Base-by-base conservation (phyloP, 2,888 invertebrate species). In the Notocelia uddmanniana region DNA sequence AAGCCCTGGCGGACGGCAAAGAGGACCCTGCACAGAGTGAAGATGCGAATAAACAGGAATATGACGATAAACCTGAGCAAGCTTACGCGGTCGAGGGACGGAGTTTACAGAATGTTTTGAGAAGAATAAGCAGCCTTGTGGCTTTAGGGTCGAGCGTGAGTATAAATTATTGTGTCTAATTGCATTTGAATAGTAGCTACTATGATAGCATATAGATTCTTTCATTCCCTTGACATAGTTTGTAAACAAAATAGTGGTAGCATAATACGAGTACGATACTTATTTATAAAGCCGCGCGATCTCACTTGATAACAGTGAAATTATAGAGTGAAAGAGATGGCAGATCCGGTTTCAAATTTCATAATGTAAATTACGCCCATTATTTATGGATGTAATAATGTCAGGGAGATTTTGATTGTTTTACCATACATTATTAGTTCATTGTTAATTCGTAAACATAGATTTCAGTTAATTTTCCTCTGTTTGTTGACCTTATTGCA, bases 111-210 rank as follows among this genome's bases (percentile, higher is more conserved):
- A 98, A 97, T 93, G 98, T 98, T 74, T 91, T 98, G 21, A 96
- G 96, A 81, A 95, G 98, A 79, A 97, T 98, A 63, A 97, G 97
- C 82, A 98, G 97, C 86, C 95, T 98, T 63, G 94, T 98, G 57
- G 98, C 97, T n/a, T 89, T 96, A 68, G 97, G 96, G 80, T 96
- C 96, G 80, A 96, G 95, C 82, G 97, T 97, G 92, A 94, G 96
- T 92, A 48, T 45, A 19, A 23, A 26, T 58, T 6, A 13, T 50
- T 74, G n/a, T 52, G 11, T 58, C 37, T 68, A 21, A 5, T 63
- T 34, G 0, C 1, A 26, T 9, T 9, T 31, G 10, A 31, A 5
- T 2, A 48, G 5, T 52, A 8, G 5, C 3, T 23, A 2, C n/a
- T 18, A 18, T 26, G n/a, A n/a, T n/a, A n/a, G n/a, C n/a, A n/a